Evolutionary conservation across 2,888 invertebrate genomes (phyloP).

Genomic region (Volucella inanis): DNA sequence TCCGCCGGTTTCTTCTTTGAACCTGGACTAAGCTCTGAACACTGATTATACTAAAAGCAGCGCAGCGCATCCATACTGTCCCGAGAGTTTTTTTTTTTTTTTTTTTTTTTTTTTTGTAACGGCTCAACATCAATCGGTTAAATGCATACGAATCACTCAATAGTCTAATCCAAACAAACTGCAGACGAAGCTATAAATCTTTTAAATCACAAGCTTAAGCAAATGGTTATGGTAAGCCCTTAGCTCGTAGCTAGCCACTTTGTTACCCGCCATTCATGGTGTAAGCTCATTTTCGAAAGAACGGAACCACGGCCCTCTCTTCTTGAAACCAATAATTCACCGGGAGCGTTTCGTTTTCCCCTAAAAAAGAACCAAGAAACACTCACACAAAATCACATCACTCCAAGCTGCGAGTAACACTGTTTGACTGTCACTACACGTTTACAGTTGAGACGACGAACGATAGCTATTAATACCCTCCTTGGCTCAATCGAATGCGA

Average conservation of each 20-base stretch:
- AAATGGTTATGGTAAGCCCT: constrained; percentile 62
- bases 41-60: constrained; percentile 35
- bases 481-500: constrained; percentile 35
- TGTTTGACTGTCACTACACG: constrained; percentile 24
- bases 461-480: constrained; percentile 29
- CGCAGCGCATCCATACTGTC: constrained; percentile 2
- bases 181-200: constrained; percentile 62
- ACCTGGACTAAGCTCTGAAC: constrained; percentile 14
- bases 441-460: constrained; percentile 10
- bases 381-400: not conserved
- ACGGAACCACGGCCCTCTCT: not conserved
- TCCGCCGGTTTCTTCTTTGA: constrained; percentile 44
- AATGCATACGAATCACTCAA: constrained; percentile 11
- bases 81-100: too few species aligned
- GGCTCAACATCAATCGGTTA: constrained; percentile 14
- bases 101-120: not conserved
- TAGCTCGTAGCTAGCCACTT: constrained; percentile 27
- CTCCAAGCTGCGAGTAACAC: constrained; percentile 20
- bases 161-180: constrained; percentile 41
- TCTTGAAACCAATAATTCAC: constrained; percentile 60
- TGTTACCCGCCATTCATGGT: constrained; percentile 34
- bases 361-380: constrained; percentile 13
- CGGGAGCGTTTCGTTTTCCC: constrained; percentile 27
- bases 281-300: not conserved
- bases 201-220: constrained; percentile 52